Base-by-base conservation (phyloP, 2,113 vertebrate species). In the Puntigrus tetrazona region DNA sequence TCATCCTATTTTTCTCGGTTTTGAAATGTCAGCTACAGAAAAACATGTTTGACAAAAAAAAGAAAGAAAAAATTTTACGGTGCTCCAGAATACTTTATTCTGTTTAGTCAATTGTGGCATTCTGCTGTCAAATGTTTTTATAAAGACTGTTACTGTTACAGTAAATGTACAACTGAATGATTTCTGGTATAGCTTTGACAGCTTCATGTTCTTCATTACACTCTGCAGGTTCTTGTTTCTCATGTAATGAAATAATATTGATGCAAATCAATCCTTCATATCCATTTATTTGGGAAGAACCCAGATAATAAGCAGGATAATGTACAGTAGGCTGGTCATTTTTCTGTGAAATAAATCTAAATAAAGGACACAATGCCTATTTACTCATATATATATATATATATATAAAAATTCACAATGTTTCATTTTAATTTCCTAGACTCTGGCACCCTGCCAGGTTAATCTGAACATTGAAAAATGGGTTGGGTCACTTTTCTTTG, bases 11-110 rank as follows among this genome's bases (percentile, higher is more conserved):
- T 41, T 25, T 59, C n/a, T 18, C 7, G 8, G 9, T 41, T 78
- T 78, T 78, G 22, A 59, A 78, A 20, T 43, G 55, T 61, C 55
- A 61, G 55, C 36, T 78, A 59, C 45, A 55, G 4, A 22, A 76
- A 20, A 34, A 55, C 52, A 55, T 55, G 52, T 9, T 22, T 55
- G 22, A 55, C 52, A 55, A 55, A 55, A 52, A 55, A 55, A 3
- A 55, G n/a, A n/a, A n/a, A n/a, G n/a, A n/a, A n/a, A n/a, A n/a
- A n/a, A 36, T 69, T 69, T 10, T 18, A 74, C 9, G 4, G 25
- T 8, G 16, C 27, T 78, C 22, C 25, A 27, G n/a, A 78, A 61
- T 36, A 11, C 8, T 36, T 69, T 69, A 22, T 78, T 61, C 34
- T 61, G n/a, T 41, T 78, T 20, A 25, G 8, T 61, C n/a, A 61